Percentiles rank a stretch among this genome's conserved stretches.
These are phyloP conservation scores for Keiferia lycopersicella DNA, from an alignment of 2,888 invertebrate species.

Conservation along the genomic window DNA sequence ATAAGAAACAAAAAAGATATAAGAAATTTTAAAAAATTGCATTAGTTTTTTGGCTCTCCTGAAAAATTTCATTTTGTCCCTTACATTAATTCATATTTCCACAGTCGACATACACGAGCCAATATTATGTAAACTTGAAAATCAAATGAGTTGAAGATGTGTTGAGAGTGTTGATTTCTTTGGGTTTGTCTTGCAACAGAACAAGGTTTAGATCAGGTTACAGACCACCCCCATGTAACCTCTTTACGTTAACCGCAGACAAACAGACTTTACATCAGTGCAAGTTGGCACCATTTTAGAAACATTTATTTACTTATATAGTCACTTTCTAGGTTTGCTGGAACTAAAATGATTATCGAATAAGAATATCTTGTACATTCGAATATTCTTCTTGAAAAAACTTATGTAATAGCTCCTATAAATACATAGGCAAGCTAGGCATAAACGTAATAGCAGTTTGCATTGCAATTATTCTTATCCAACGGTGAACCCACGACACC, in stretches of 20 bases:
- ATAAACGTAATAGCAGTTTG: constrained; percentile 15
- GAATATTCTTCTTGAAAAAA: background rate
- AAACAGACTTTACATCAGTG: background rate
- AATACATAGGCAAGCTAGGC: constrained; percentile 10
- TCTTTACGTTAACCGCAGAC: background rate
- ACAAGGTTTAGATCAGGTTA: background rate
- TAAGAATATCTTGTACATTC: background rate
- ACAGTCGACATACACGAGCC: too few species aligned
- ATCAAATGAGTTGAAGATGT: background rate
- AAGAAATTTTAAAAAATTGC: too few species aligned
- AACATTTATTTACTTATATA: too few species aligned
- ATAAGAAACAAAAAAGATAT: too few species aligned
- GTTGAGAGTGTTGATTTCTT: too few species aligned
- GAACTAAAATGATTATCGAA: too few species aligned
- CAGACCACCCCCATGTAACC: background rate
- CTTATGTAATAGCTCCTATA: background rate
- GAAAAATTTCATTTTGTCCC: too few species aligned
- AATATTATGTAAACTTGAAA: background rate
- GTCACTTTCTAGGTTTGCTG: too few species aligned
- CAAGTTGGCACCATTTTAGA: too few species aligned
- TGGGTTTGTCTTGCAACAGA: too few species aligned
- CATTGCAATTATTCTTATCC: constrained; percentile 14
- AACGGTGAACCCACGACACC: constrained; percentile 15
- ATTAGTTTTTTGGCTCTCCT: too few species aligned
- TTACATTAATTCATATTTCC: too few species aligned